Conservation (phyloP, 2,797 vertebrate species). For the Rhyacichthys aspro region DNA sequence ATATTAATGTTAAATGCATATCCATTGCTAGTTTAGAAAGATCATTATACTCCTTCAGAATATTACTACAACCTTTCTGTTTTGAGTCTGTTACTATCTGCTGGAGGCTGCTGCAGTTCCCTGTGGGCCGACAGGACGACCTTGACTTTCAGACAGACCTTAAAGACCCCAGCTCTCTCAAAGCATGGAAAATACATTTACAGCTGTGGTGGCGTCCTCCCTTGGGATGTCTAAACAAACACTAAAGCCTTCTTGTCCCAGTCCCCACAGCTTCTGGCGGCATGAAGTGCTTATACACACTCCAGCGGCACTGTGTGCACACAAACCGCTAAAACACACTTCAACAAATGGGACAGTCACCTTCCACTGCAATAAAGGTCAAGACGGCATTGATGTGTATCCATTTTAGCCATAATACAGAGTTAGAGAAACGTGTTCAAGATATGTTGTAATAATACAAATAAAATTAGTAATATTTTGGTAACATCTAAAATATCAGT, state of each 20-base stretch:
- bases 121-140: conserved; percentile 8
- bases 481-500: no score
- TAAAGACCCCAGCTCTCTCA: neutral
- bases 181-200: conserved; percentile 58
- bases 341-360: conserved; percentile 2
- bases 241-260: conserved; percentile 22
- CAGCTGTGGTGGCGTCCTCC: conserved; percentile 24
- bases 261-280: neutral
- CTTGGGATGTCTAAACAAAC: conserved; percentile 49
- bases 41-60: no score
- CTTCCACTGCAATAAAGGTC: neutral
- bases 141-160: conserved; percentile 7
- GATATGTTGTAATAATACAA: no score
- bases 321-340: conserved; percentile 1
- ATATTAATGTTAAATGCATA: no score
- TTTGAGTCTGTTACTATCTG: neutral
- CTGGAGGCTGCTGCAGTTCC: neutral
- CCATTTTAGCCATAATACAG: neutral
- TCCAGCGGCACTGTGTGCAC: conserved; percentile 2
- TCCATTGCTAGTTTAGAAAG: no score
- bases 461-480: no score
- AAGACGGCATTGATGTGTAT: neutral
- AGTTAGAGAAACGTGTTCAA: neutral
- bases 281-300: neutral
- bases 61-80: neutral